Conservation (phyloP, 2,888 invertebrate genomes). For the Prenolepis imparis region DNA sequence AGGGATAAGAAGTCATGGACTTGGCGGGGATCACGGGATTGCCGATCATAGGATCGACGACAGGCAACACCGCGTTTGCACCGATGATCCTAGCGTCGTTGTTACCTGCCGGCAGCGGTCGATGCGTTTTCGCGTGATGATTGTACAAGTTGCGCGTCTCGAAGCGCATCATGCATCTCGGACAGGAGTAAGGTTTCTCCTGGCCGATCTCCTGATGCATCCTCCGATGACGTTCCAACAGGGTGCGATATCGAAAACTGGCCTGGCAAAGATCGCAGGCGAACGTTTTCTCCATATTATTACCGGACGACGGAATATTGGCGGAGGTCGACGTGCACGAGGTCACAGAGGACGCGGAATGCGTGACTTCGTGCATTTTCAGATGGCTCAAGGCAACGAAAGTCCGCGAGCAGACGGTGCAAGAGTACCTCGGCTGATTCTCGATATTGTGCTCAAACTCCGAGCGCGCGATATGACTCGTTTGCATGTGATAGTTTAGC, state of each 20-base stretch:
- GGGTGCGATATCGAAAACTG: conserved; percentile 84
- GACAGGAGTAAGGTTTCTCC: conserved; percentile 84
- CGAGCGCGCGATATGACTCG: conserved; percentile 75
- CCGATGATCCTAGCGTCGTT: conserved; percentile 51
- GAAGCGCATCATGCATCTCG: conserved; percentile 85
- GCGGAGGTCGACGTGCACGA: conserved; percentile 62
- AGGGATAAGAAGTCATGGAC: conserved; percentile 77
- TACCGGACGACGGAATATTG: conserved; percentile 44
- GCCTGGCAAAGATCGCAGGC: conserved; percentile 84
- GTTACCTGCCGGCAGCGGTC: conserved; percentile 63
- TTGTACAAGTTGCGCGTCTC: conserved; percentile 85
- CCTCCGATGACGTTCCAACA: conserved; percentile 83
- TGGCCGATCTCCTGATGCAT: conserved; percentile 83
- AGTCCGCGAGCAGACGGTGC: conserved; percentile 81
- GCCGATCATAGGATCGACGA: conserved; percentile 52
- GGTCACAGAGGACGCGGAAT: conserved; percentile 63
- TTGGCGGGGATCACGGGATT: conserved; percentile 60
- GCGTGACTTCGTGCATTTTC: conserved; percentile 82
- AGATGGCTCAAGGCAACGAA: conserved; percentile 82
- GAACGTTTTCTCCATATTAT: conserved; percentile 80
- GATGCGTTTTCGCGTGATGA: conserved; percentile 85
- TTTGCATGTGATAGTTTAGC: conserved; percentile 83
- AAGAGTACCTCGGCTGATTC: conserved; percentile 79
- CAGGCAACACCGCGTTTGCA: conserved; percentile 45
- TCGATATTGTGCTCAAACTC: conserved; percentile 72